These are phyloP conservation scores for Florisuga fusca DNA, from an alignment of 2,797 vertebrate genomes.

Conservation along the genomic window DNA sequence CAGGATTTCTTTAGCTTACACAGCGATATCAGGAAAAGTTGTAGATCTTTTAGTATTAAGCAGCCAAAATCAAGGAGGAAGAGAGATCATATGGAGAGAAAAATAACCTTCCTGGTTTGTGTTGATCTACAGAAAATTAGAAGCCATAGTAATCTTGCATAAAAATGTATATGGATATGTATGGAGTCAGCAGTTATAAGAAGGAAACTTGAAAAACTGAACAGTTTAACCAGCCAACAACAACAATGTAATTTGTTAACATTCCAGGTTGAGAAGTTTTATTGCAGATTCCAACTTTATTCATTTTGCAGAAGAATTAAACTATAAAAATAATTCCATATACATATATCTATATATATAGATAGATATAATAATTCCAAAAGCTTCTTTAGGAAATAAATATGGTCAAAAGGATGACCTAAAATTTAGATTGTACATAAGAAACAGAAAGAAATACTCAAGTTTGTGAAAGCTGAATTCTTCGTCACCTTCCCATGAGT, in stretches of 20 bases:
- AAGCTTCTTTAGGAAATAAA: background rate
- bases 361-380: background rate
- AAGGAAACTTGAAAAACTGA: background rate
- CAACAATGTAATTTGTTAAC: background rate
- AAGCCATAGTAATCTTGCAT: background rate
- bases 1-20: background rate
- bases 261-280: background rate
- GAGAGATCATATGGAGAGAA: background rate
- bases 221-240: background rate
- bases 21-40: background rate
- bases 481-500: background rate
- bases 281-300: background rate
- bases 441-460: background rate
- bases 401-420: accelerated
- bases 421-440: background rate
- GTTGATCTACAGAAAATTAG: background rate
- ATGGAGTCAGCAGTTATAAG: background rate
- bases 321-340: background rate
- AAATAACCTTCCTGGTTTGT: background rate
- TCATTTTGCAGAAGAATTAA: background rate
- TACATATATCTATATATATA: no score
- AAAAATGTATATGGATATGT: background rate
- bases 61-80: background rate
- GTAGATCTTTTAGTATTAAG: background rate
- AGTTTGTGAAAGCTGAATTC: background rate